Evolutionary conservation across 1,140 invertebrate genomes (phyloP).

Genomic region (Panagrolaimus sp.): DNA sequence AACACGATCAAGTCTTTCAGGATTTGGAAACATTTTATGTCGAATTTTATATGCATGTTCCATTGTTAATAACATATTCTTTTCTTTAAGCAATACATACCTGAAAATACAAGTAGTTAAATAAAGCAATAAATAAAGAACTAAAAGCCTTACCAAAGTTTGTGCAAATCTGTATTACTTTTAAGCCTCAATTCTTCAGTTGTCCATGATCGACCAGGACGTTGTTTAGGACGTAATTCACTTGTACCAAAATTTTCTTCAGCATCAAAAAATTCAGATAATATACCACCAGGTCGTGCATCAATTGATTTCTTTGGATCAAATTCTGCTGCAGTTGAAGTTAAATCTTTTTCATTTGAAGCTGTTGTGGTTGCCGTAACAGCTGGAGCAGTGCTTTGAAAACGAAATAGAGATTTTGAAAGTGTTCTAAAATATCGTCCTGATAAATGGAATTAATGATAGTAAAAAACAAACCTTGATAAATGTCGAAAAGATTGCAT

Average conservation of each 20-base stretch:
- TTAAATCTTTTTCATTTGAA: too few species aligned
- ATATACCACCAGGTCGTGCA: background rate
- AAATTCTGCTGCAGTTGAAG: too few species aligned
- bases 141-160: constrained; percentile 76
- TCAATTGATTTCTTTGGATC: too few species aligned
- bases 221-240: constrained; percentile 69
- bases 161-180: constrained; percentile 90
- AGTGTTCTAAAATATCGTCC: too few species aligned
- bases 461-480: too few species aligned
- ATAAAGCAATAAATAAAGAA: background rate
- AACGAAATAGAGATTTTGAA: too few species aligned
- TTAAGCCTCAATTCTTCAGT: constrained; percentile 85
- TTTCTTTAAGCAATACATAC: constrained; percentile 87
- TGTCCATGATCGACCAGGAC: constrained; percentile 74
- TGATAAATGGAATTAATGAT: too few species aligned
- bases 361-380: too few species aligned
- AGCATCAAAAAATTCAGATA: constrained; percentile 73
- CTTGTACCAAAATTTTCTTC: constrained; percentile 75
- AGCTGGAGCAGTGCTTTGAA: too few species aligned
- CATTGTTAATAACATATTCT: constrained; percentile 95
- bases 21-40: constrained; percentile 74
- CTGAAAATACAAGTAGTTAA: constrained; percentile 59
- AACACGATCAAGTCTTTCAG: constrained; percentile 89
- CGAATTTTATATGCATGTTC: constrained; percentile 72
- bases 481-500: too few species aligned